Evolutionary conservation across 2,797 vertebrate genomes (phyloP).

Genomic region (Sylvilagus floridanus): DNA sequence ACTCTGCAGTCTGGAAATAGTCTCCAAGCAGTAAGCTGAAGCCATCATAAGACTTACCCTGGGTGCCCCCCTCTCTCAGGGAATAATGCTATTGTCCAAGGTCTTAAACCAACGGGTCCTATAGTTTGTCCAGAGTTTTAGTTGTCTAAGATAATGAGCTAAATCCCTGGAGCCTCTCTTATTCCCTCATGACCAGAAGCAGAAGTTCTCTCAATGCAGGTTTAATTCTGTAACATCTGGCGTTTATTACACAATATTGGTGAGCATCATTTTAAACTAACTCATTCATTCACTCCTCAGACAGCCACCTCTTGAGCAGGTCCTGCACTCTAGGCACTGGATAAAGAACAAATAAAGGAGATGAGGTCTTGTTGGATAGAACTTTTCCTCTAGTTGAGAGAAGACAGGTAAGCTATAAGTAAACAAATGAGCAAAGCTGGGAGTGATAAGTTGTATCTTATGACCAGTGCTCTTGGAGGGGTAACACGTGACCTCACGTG

Average conservation of each 20-base stretch:
- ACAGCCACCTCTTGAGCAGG: not conserved
- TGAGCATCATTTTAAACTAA: not conserved
- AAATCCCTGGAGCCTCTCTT: not conserved
- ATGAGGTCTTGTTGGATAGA: not conserved
- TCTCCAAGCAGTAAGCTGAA: not conserved
- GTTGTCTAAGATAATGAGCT: not conserved
- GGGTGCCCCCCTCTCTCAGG: not conserved
- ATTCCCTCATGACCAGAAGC: not conserved
- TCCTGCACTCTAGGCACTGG: not conserved
- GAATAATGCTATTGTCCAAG: not conserved
- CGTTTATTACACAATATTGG: constrained; percentile 5
- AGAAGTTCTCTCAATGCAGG: not conserved
- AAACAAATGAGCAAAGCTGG: not conserved
- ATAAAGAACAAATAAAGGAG: constrained; percentile 19
- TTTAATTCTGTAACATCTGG: not conserved
- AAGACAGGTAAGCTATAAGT: not conserved
- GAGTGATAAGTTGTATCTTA: not conserved
- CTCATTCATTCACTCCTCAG: not conserved
- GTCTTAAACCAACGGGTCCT: not conserved
- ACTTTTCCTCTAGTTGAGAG: not conserved
- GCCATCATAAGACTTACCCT: not conserved
- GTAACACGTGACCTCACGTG: not conserved
- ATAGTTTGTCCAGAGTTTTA: not conserved
- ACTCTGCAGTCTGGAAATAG: not conserved
- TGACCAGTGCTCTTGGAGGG: not conserved